Conservation (phyloP, 2,113 vertebrate genomes). For the Petrocephalus microphthalmus region DNA sequence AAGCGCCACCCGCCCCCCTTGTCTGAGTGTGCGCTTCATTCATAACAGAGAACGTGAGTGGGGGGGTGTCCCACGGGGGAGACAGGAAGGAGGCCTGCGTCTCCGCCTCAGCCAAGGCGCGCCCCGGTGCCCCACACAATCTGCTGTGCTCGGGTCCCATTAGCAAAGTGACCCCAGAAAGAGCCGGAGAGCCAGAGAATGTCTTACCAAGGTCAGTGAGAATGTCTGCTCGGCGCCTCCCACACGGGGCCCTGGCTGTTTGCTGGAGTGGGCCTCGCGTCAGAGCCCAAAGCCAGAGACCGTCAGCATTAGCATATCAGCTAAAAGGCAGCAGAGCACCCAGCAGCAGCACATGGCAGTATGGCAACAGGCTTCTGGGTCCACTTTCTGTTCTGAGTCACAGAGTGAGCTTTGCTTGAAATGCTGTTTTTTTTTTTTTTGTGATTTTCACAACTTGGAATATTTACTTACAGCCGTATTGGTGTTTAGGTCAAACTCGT, state of each 20-base stretch:
- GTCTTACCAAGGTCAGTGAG: neutral
- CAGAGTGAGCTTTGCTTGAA: neutral
- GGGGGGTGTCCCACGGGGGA: neutral
- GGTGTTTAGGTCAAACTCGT: neutral
- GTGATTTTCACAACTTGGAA: neutral
- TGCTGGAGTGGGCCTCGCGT: neutral
- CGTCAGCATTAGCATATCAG: neutral
- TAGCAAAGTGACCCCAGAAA: neutral
- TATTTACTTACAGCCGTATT: neutral
- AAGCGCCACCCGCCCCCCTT: neutral
- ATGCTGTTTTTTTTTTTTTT: constrained; percentile 4
- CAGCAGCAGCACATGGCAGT: neutral
- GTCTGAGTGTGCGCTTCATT: neutral
- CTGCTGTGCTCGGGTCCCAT: neutral
- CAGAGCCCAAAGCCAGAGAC: neutral
- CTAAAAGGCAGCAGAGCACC: neutral
- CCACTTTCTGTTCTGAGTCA: neutral
- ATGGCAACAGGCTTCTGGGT: neutral
- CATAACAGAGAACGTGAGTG: neutral
- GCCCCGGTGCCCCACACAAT: neutral
- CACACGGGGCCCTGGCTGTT: no score
- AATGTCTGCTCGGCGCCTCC: no score
- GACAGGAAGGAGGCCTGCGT: neutral
- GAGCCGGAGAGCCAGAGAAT: neutral
- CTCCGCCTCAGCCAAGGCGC: neutral